Conservation (phyloP, 2,113 vertebrate species). For the Semnornis frantzii region DNA sequence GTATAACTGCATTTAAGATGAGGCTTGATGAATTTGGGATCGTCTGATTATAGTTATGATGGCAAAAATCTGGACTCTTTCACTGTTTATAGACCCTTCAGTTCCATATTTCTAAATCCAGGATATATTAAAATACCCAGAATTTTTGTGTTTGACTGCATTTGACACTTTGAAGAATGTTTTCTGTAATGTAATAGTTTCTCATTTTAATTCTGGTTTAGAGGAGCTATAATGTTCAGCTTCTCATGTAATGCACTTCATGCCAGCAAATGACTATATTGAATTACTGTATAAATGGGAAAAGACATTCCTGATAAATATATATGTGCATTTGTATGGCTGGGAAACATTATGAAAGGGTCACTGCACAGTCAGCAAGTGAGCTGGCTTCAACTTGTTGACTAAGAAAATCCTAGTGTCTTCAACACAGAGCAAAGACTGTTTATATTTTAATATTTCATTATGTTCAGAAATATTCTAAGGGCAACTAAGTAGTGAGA, state of each 20-base stretch:
- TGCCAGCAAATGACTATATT: background rate
- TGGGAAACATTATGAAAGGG: slow-evolving; percentile 19
- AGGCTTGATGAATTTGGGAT: background rate
- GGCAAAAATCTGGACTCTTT: background rate
- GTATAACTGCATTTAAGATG: background rate
- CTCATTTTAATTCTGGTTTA: slow-evolving; percentile 7
- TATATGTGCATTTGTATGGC: background rate
- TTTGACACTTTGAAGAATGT: slow-evolving; percentile 1
- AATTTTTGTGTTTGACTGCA: background rate
- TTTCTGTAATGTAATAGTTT: slow-evolving; percentile 25
- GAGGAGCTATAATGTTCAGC: background rate
- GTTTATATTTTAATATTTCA: background rate
- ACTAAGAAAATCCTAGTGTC: slow-evolving; percentile 27
- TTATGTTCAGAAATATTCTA: background rate
- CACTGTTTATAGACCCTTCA: background rate
- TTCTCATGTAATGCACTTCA: background rate
- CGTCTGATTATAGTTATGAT: background rate
- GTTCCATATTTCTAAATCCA: background rate
- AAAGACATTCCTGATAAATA: slow-evolving; percentile 34
- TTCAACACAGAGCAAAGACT: background rate
- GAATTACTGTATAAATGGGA: slow-evolving; percentile 24
- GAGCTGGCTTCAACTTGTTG: slow-evolving; percentile 35
- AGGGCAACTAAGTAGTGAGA: background rate
- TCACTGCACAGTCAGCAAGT: slow-evolving; percentile 16
- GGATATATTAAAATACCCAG: background rate